Percentiles rank a stretch among this genome's conserved stretches.
Conservation (phyloP, 2,888 invertebrate species). For the Phoenoteleia sp. region DNA sequence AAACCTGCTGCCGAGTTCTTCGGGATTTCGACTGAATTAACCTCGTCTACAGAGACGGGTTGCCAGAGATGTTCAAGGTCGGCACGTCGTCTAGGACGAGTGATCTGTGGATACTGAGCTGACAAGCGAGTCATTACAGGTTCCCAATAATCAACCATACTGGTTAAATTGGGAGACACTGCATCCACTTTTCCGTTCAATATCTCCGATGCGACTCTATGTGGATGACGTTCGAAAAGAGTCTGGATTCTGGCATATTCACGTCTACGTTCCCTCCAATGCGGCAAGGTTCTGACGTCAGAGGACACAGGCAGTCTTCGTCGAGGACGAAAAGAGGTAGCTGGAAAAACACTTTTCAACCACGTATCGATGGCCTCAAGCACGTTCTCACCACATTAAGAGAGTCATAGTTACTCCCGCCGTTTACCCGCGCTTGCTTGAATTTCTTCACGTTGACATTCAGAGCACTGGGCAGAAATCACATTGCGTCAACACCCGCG, state of each 20-base stretch:
- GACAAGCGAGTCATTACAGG: slow-evolving; percentile 30
- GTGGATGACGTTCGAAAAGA: background rate
- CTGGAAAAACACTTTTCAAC: too few species aligned
- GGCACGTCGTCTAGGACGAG: background rate
- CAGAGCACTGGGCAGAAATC: slow-evolving; percentile 91
- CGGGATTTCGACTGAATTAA: slow-evolving; percentile 52
- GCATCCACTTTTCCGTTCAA: background rate
- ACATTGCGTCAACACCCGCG: slow-evolving; percentile 89
- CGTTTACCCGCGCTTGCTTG: slow-evolving; percentile 89
- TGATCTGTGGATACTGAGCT: background rate
- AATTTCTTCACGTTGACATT: slow-evolving; percentile 91
- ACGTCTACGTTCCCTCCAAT: background rate
- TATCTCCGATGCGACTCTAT: background rate
- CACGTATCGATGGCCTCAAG: too few species aligned
- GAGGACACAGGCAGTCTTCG: too few species aligned
- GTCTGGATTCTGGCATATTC: background rate
- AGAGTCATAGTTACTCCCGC: slow-evolving; percentile 87
- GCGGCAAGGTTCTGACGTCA: too few species aligned
- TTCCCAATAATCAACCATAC: slow-evolving; percentile 41
- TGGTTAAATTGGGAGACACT: too few species aligned
- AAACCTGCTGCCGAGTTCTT: slow-evolving; percentile 71
- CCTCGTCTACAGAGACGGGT: slow-evolving; percentile 57
- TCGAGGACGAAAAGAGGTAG: too few species aligned
- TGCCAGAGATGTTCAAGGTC: slow-evolving; percentile 13
- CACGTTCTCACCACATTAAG: too few species aligned